Conservation (phyloP, 1,140 invertebrate species). For the Halyomorpha halys region DNA sequence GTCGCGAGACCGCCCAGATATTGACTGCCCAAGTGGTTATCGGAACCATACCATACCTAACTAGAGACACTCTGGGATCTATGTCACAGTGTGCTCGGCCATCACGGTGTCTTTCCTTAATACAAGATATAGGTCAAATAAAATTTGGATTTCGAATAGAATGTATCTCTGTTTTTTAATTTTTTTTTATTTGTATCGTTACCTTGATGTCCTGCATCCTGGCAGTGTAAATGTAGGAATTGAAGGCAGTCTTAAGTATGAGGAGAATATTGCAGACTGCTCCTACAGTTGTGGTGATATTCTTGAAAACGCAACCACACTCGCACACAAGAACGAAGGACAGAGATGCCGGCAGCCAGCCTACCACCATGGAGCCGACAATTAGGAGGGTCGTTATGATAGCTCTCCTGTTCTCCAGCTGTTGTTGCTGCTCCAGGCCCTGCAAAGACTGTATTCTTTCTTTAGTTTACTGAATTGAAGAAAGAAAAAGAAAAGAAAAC, state of each 20-base stretch:
- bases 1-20: too few species aligned
- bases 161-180: too few species aligned
- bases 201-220: slow-evolving; percentile 55
- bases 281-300: slow-evolving; percentile 16
- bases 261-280: slow-evolving; percentile 39
- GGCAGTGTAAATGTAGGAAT: slow-evolving; percentile 59
- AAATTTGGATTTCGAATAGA: too few species aligned
- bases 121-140: too few species aligned
- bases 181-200: slow-evolving; percentile 3
- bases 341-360: slow-evolving; percentile 51
- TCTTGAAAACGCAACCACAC: slow-evolving; percentile 34
- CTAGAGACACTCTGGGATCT: too few species aligned
- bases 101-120: too few species aligned
- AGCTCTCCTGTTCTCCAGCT: slow-evolving; percentile 41
- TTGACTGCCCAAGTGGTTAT: too few species aligned
- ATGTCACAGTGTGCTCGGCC: too few species aligned
- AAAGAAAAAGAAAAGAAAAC: too few species aligned
- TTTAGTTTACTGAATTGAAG: too few species aligned
- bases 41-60: too few species aligned
- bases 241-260: slow-evolving; percentile 51
- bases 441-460: background rate
- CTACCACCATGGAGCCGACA: slow-evolving; percentile 52
- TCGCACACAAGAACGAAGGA: slow-evolving; percentile 43
- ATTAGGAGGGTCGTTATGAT: slow-evolving; percentile 55
- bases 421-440: slow-evolving; percentile 1